Evolutionary conservation across 1,140 invertebrate species (phyloP), one percentile per base, ranked within the genome.

Genomic region (Parasteatoda tepidariorum): DNA sequence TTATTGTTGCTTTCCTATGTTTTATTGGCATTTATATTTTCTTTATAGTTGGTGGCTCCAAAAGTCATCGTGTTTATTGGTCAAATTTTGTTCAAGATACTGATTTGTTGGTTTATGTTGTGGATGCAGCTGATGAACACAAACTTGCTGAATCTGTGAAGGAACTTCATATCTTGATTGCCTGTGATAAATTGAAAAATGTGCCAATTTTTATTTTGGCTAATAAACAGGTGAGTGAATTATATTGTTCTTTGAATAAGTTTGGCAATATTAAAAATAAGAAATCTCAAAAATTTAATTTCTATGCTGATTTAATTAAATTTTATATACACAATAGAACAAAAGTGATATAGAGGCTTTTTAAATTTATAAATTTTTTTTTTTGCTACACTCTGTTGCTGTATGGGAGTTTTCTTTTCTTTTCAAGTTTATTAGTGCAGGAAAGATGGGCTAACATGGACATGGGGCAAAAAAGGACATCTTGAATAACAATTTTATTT

Each of bases 21-120:
- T n/a, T n/a, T n/a, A n/a, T n/a, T n/a, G n/a, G n/a, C n/a, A n/a
- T n/a, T n/a, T 28, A 26, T 94, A 93, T 11, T 93, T 93, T 0
- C 94, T 93, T 18, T 94, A 93, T 1, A 95, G 86, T 91, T 86
- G 90, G 89, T 28, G 90, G 89, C 55, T 82, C 88, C 13, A 88
- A 89, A 74, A 88, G 87, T 18, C 87, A 88, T 24, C 86, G 88
- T 84, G 87, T 87, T 70, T 89, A 90, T 84, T 91, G 90, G 90
- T 85, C 83, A 26, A 90, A 89, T 75, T 91, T 90, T 84, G 85
- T 91, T 28, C 89, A 90, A 85, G 90, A 91, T 61, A 90, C 89
- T 54, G 89, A 91, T 86, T 85, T 91, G 5, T 84, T 91, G 34
- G 85, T 91, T 15, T 91, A 89, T 87, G 88, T 91, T 85, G 89